phyloP scores from a whole-genome alignment of 2,888 invertebrate species.

The Drosophila vallismaia region DNA sequence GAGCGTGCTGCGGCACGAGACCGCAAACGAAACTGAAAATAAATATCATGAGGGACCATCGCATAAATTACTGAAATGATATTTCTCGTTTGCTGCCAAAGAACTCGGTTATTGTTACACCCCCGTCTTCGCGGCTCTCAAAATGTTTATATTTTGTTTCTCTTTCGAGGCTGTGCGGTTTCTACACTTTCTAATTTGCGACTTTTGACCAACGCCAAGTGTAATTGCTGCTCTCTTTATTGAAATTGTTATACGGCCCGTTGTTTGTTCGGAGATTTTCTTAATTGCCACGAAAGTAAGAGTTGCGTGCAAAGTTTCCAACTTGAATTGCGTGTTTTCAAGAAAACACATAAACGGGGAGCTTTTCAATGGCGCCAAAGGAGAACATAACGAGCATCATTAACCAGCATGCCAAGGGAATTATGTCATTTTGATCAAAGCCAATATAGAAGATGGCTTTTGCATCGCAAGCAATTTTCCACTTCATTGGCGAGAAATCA shows the following conservation, averaged over 20 bases:
- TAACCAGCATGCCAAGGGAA: conserved; percentile 9
- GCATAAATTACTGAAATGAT: conserved; percentile 44
- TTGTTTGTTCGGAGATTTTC: conserved; percentile 29
- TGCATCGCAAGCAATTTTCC: conserved; percentile 29
- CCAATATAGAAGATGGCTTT: background rate
- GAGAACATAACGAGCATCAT: conserved; percentile 4
- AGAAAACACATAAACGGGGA: conserved; percentile 2
- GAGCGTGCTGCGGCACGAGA: conserved; percentile 44
- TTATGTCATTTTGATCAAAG: conserved; percentile 25
- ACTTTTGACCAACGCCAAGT: conserved; percentile 39
- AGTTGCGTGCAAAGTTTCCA: conserved; percentile 65
- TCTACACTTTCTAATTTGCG: conserved; percentile 66
- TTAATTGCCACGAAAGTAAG: conserved; percentile 64
- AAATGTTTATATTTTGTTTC: background rate
- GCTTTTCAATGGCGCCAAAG: conserved; percentile 4
- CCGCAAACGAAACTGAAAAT: conserved; percentile 51
- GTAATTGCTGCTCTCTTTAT: conserved; percentile 36
- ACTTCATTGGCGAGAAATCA: conserved; percentile 24
- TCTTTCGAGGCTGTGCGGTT: conserved; percentile 26
- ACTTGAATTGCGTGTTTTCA: conserved; percentile 38
- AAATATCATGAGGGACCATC: conserved; percentile 21
- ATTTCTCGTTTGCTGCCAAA: conserved; percentile 41
- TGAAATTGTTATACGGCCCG: conserved; percentile 26
- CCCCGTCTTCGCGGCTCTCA: conserved; percentile 18
- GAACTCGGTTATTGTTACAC: conserved; percentile 53